Percentiles rank a stretch among this genome's conserved stretches.
phyloP scores from a whole-genome alignment of 2,888 invertebrate genomes.

The Drosophila meridionalis region DNA sequence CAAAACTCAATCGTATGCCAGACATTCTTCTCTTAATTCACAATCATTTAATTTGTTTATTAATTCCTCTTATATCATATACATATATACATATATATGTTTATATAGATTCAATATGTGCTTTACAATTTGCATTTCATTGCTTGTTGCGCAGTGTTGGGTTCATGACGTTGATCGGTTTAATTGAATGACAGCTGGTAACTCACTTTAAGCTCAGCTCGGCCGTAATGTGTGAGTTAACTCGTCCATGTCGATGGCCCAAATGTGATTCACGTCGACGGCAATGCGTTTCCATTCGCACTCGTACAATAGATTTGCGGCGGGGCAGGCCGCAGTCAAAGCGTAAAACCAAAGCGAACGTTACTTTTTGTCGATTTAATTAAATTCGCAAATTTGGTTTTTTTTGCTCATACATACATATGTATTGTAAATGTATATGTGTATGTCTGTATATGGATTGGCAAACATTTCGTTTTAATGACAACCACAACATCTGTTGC shows the following conservation, averaged over 20 bases:
- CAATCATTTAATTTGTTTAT: conserved; percentile 6
- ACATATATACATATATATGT: background rate
- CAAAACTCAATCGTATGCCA: background rate
- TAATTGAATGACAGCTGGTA: conserved; percentile 24
- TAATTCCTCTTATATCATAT: background rate
- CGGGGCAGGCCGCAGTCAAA: conserved; percentile 49
- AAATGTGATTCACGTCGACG: conserved; percentile 40
- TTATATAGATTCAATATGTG: background rate
- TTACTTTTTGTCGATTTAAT: conserved; percentile 73
- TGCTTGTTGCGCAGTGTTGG: background rate
- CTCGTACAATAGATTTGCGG: conserved; percentile 44
- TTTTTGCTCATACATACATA: conserved; percentile 40
- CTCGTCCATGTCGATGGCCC: conserved; percentile 25
- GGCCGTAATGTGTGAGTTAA: conserved; percentile 38
- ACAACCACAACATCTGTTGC: conserved; percentile 71
- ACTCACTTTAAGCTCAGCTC: conserved; percentile 39
- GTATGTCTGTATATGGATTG: conserved; percentile 8
- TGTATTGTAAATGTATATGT: conserved; percentile 1
- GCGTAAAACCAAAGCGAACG: conserved; percentile 54
- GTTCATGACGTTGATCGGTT: conserved; percentile 17
- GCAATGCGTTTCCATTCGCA: conserved; percentile 28
- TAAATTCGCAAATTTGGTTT: conserved; percentile 72
- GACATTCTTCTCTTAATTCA: background rate
- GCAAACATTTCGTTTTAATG: conserved; percentile 64
- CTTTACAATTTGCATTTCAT: background rate